phyloP scores from a whole-genome alignment of 2,888 invertebrate genomes.

The Cyaniris semiargus region DNA sequence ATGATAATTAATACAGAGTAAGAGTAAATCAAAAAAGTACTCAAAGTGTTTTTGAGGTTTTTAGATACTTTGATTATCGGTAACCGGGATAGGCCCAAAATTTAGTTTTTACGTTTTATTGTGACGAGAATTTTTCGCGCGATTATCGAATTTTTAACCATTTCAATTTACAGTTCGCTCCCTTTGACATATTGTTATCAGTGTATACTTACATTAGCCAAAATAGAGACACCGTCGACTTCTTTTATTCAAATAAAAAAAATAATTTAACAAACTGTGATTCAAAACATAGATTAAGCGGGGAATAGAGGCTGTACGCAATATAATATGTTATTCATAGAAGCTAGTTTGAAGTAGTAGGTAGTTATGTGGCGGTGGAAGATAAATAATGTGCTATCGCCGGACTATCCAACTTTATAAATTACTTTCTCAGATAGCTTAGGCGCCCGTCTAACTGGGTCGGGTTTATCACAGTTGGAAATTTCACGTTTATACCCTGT shows the following conservation, averaged over 20 bases:
- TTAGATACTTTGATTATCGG: neutral
- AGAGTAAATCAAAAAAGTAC: neutral
- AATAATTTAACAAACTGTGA: neutral
- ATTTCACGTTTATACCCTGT: constrained; percentile 28
- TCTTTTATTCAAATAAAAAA: neutral
- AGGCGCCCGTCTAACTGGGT: constrained; percentile 40
- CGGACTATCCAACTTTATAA: constrained; percentile 68
- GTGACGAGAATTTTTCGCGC: no score
- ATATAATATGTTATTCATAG: constrained; percentile 30
- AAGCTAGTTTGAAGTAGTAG: constrained; percentile 30
- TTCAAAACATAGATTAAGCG: constrained; percentile 11
- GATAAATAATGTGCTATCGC: constrained; percentile 66
- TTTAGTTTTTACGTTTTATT: no score
- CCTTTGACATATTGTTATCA: neutral
- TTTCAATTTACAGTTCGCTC: neutral
- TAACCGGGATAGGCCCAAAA: neutral
- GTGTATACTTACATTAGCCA: neutral
- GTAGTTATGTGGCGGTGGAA: constrained; percentile 39
- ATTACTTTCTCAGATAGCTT: constrained; percentile 71
- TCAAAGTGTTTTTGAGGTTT: neutral
- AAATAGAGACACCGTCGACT: neutral
- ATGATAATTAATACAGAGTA: no score
- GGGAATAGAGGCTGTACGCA: constrained; percentile 14
- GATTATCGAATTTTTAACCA: neutral
- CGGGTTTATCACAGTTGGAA: constrained; percentile 34